A percentile compares a stretch with the other conserved stretches of the same genome.
These are phyloP conservation scores for Macrosiphum euphorbiae DNA, from an alignment of 2,888 invertebrate species.

Conservation along the genomic window DNA sequence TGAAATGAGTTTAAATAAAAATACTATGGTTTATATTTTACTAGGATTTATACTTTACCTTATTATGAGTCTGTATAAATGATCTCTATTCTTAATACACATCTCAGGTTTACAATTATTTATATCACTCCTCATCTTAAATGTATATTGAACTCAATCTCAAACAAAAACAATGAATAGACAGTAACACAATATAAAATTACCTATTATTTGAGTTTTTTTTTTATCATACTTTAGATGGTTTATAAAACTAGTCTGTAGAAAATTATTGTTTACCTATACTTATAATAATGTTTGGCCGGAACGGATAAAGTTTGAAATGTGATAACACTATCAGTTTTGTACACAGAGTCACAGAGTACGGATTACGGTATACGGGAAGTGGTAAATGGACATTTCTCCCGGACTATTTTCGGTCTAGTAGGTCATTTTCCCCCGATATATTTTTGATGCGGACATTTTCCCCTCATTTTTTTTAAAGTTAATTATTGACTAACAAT, in stretches of 20 bases:
- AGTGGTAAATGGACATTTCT: no score
- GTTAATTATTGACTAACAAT: no score
- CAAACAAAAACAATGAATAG: neutral
- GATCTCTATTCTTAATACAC: constrained; percentile 84
- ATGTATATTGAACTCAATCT: constrained; percentile 9
- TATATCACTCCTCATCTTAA: constrained; percentile 48
- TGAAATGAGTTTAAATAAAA: constrained; percentile 29
- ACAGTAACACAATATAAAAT: neutral
- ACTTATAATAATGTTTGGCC: neutral
- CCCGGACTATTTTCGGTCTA: no score
- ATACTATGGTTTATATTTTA: neutral
- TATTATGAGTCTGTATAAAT: constrained; percentile 91
- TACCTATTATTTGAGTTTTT: neutral
- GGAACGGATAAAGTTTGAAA: constrained; percentile 39
- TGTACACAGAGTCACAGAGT: neutral
- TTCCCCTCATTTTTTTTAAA: no score
- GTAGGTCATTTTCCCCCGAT: no score
- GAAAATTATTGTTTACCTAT: neutral
- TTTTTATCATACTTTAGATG: neutral
- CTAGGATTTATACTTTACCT: constrained; percentile 76
- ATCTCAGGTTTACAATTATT: constrained; percentile 75
- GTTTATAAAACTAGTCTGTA: neutral
- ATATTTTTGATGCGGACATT: no score
- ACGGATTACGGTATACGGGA: no score
- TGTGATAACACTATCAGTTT: constrained; percentile 39